Evolutionary conservation across 37 sponge, comb jelly and placozoan genomes (phyloP).

Genomic region (Theonella swinhoei): DNA sequence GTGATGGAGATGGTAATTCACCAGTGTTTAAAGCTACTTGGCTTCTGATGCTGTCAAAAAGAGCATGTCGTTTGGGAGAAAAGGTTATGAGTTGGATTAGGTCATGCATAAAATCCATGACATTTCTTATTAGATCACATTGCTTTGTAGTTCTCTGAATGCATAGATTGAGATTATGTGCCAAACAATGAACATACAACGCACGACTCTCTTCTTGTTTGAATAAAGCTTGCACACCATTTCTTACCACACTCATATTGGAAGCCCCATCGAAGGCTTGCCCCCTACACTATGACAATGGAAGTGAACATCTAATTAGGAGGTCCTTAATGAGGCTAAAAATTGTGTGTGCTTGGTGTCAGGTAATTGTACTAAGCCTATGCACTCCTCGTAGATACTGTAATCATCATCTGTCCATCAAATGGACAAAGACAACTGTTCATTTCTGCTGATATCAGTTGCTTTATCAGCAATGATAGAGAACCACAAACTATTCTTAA

Average conservation of each 20-base stretch:
- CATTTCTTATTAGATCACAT: conserved; percentile 11
- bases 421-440: conserved; percentile 47
- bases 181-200: conserved; percentile 46
- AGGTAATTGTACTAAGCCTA: conserved; percentile 32
- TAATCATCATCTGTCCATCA: conserved; percentile 34
- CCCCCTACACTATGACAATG: too few relatives aligned
- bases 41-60: conserved; percentile 14
- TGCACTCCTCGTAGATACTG: conserved; percentile 10
- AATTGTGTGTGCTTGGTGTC: conserved; percentile 38
- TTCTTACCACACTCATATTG: conserved; percentile 37
- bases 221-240: conserved; percentile 35
- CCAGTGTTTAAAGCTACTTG: conserved; percentile 2
- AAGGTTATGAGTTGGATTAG: conserved; percentile 6
- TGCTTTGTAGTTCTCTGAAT: conserved; percentile 9
- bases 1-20: too few relatives aligned
- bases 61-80: conserved; percentile 4
- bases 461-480: conserved; percentile 42
- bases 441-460: conserved; percentile 26
- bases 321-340: conserved; percentile 18
- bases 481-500: conserved; percentile 2
- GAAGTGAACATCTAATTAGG: conserved; percentile 34
- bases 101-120: conserved; percentile 20
- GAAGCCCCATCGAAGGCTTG: conserved; percentile 39
- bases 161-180: conserved; percentile 30
- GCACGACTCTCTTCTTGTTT: neutral